Evolutionary conservation across 2,888 invertebrate species (phyloP).

Genomic region (Chrysolina oricalcia): DNA sequence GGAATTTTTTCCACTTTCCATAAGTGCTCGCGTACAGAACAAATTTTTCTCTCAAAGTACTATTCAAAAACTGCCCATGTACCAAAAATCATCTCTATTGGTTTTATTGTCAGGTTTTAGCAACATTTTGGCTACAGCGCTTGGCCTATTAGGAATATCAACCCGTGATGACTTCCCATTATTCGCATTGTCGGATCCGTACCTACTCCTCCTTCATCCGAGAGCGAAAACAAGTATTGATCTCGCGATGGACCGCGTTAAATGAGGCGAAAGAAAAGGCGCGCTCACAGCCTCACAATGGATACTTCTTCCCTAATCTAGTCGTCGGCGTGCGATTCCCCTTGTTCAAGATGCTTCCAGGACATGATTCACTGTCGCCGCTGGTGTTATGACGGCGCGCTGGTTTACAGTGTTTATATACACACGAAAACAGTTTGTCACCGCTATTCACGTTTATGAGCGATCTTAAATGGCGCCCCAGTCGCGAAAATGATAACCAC

Average conservation of each 20-base stretch:
- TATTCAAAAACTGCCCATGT: too few species aligned
- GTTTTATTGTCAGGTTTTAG: too few species aligned
- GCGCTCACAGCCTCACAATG: not conserved
- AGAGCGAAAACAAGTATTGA: conserved; percentile 4
- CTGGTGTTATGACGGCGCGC: not conserved
- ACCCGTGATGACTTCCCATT: not conserved
- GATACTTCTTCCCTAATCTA: conserved; percentile 14
- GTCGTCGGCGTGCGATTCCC: conserved; percentile 2
- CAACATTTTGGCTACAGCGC: too few species aligned
- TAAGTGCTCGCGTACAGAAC: too few species aligned
- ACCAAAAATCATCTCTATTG: too few species aligned
- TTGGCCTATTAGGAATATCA: conserved; percentile 7
- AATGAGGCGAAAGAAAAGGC: conserved; percentile 1
- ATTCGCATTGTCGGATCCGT: not conserved
- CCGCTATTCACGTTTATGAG: not conserved
- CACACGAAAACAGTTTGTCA: not conserved
- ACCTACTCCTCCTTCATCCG: not conserved
- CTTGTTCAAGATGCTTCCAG: not conserved
- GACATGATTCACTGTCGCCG: not conserved
- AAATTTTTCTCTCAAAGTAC: too few species aligned
- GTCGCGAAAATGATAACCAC: not conserved
- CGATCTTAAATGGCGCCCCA: not conserved
- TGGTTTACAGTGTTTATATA: too few species aligned
- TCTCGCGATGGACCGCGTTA: conserved; percentile 10
- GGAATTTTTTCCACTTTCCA: too few species aligned